Conservation (phyloP, 1,140 invertebrate species). For the Drosophila willistoni region DNA sequence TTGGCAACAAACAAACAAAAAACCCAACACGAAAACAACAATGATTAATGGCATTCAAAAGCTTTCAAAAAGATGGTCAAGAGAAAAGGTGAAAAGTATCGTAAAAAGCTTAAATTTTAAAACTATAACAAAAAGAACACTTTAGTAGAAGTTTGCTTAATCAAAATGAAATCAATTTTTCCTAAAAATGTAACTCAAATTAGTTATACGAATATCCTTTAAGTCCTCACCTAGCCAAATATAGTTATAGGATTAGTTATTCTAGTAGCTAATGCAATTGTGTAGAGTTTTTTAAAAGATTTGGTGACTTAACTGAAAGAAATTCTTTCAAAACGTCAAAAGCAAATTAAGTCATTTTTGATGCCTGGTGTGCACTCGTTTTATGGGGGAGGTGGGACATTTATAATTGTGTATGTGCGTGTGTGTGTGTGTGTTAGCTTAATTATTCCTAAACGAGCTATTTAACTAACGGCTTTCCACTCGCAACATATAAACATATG, state of each 20-base stretch:
- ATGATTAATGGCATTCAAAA: conserved; percentile 13
- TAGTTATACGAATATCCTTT: too few relatives aligned
- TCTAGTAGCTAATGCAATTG: background rate
- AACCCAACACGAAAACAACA: background rate
- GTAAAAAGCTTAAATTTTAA: background rate
- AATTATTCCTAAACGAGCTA: conserved; percentile 78
- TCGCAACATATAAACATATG: conserved; percentile 34
- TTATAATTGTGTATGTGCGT: conserved; percentile 1
- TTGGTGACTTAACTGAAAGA: background rate
- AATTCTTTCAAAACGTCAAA: conserved; percentile 1
- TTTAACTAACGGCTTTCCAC: conserved; percentile 68
- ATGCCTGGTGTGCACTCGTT: conserved; percentile 2
- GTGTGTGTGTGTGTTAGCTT: conserved; percentile 39
- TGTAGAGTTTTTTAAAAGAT: background rate
- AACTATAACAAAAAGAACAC: background rate
- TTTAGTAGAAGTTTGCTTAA: too few relatives aligned
- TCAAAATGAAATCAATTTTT: too few relatives aligned
- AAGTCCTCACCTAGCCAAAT: too few relatives aligned
- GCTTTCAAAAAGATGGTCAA: conserved; percentile 16
- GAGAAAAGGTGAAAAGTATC: background rate
- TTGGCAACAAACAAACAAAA: conserved; percentile 1
- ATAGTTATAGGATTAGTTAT: too few relatives aligned
- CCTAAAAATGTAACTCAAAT: too few relatives aligned
- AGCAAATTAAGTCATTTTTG: conserved; percentile 7
- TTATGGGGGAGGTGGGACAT: conserved; percentile 27